phyloP scores from a whole-genome alignment of 2,113 vertebrate genomes.

The Pan troglodytes region NHGRI_mPanTro3-v2.1_pri NC_072398.2:192728001-192728500 shows the following conservation, averaged over 20 bases:
- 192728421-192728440: conserved; percentile 72
- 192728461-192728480: conserved; percentile 78
- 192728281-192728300: background rate
- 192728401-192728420: conserved; percentile 44
- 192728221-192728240: background rate
- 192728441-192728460: conserved; percentile 80
- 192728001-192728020: background rate
- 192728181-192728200: background rate
- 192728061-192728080: background rate
- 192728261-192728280: background rate
- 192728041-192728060: background rate
- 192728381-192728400: conserved; percentile 47
- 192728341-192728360: conserved; percentile 55
- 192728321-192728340: conserved; percentile 23
- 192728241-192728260: background rate
- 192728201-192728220: background rate
- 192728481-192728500: conserved; percentile 80
- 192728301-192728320: background rate
- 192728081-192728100: background rate
- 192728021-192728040: background rate
- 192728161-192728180: background rate
- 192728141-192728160: background rate
- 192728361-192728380: conserved; percentile 71
- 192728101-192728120: background rate
- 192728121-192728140: background rate